Conservation (phyloP, 2,113 vertebrate species). For the Oryzias melastigma region DNA sequence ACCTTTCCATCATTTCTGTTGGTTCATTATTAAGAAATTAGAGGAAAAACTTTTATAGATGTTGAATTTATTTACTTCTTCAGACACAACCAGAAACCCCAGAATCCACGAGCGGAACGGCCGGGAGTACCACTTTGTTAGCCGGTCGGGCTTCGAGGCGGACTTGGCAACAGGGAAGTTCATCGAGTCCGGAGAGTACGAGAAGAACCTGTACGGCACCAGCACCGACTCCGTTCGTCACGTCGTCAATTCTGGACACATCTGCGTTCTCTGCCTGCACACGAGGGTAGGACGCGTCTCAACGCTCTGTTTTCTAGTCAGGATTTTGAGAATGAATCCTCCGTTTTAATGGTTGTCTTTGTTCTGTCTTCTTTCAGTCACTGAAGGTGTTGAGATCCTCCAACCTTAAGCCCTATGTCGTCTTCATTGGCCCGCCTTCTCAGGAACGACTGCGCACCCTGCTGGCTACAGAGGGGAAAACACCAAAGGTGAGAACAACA, state of each 20-base stretch:
- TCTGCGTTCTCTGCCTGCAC: conserved; percentile 90
- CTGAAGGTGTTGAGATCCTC: conserved; percentile 88
- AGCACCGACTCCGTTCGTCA: conserved; percentile 91
- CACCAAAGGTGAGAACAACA: conserved; percentile 80
- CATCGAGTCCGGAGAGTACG: conserved; percentile 92
- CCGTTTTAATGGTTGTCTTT: not conserved
- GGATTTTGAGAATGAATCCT: too few species aligned
- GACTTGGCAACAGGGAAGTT: conserved; percentile 88
- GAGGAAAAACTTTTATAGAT: not conserved
- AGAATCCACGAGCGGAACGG: conserved; percentile 89
- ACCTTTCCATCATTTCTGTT: not conserved
- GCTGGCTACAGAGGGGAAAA: conserved; percentile 89
- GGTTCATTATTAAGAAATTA: not conserved
- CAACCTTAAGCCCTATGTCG: conserved; percentile 95
- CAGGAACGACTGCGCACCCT: conserved; percentile 92
- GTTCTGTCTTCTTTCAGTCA: conserved; percentile 75
- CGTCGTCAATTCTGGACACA: conserved; percentile 90
- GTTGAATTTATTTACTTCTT: not conserved
- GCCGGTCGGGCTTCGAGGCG: conserved; percentile 84
- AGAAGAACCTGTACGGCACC: conserved; percentile 94
- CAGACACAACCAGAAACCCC: conserved; percentile 90
- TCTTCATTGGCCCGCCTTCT: conserved; percentile 94
- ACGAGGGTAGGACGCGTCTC: conserved; percentile 81
- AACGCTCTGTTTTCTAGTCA: too few species aligned
- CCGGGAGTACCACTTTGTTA: conserved; percentile 92